Base-by-base conservation (phyloP, 2,113 vertebrate species). In the Ameiurus melas region DNA sequence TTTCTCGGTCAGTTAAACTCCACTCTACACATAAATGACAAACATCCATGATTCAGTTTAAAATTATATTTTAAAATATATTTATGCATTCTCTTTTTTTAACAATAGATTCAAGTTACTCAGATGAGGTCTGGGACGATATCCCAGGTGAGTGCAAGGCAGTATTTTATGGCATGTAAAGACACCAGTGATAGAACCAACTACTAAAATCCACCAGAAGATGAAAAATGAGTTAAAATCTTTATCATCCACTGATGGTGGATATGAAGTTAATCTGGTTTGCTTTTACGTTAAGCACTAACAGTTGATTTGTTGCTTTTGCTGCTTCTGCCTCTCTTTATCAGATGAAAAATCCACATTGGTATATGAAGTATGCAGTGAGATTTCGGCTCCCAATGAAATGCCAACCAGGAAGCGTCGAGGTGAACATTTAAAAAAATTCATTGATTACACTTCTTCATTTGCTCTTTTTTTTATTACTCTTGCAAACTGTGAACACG, bases 1-100 rank as follows among this genome's bases (percentile, higher is more conserved):
- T 58, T 47, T 39, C 84, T 90, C 12, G 77, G 89, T 90, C 53
- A 64, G 89, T 85, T 60, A 36, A 25, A 22, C 16, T 51, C 62
- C 10, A 25, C n/a, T 27, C 4, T 83, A 25, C 55, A 75, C 47
- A 77, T 36, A 27, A 53, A 80, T 80, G 60, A 2, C 16, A 43
- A 80, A n/a, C 55, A 47, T 58, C 22, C 1, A 9, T 16, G 12
- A 39, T 27, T 60, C 80, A 13, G 33, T 27, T 22, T 14, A 57
- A 60, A 8, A 39, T 75, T 1, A 13, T 8, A 10, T 27, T n/a
- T 55, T 81, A 0, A 27, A 71, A 9, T 70, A 0, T 27, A 57
- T 64, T 51, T 78, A 4, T 55, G 47, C 30, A 25, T n/a, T 25
- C 30, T 4, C 30, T 20, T 60, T 60, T 16, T 30, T 20, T 10